These are phyloP conservation scores for Hirtodrosophila trivittata DNA, from an alignment of 2,888 invertebrate species.

Conservation along the genomic window DNA sequence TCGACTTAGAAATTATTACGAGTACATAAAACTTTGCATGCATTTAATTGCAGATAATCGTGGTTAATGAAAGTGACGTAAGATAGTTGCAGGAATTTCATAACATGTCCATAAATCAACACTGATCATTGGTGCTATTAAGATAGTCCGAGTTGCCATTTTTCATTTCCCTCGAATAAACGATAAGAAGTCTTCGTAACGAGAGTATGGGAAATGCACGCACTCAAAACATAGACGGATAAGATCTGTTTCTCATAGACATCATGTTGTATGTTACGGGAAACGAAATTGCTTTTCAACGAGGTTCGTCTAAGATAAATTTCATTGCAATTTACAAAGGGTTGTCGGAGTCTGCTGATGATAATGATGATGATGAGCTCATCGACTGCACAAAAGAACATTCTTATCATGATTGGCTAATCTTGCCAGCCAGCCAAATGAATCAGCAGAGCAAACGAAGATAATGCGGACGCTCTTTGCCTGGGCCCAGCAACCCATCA, in stretches of 20 bases:
- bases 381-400: constrained; percentile 63
- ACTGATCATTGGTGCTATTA: constrained; percentile 18
- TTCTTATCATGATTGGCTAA: constrained; percentile 69
- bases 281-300: constrained; percentile 66
- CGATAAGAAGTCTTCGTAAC: constrained; percentile 28
- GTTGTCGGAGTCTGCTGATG: constrained; percentile 33
- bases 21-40: too few species aligned
- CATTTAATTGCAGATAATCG: too few species aligned
- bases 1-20: too few species aligned
- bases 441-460: constrained; percentile 56
- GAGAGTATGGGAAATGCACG: constrained; percentile 30
- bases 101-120: constrained; percentile 38
- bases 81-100: not conserved
- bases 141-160: constrained; percentile 37
- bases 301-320: constrained; percentile 52
- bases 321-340: constrained; percentile 64
- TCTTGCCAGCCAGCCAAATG: constrained; percentile 57
- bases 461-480: constrained; percentile 9
- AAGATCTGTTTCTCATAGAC: constrained; percentile 51
- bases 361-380: constrained; percentile 63
- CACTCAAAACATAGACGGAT: constrained; percentile 64
- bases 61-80: too few species aligned
- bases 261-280: constrained; percentile 2
- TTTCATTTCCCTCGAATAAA: constrained; percentile 30
- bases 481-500: constrained; percentile 2